phyloP scores from a whole-genome alignment of 2,797 vertebrate species.

The Champsocephalus esox region DNA sequence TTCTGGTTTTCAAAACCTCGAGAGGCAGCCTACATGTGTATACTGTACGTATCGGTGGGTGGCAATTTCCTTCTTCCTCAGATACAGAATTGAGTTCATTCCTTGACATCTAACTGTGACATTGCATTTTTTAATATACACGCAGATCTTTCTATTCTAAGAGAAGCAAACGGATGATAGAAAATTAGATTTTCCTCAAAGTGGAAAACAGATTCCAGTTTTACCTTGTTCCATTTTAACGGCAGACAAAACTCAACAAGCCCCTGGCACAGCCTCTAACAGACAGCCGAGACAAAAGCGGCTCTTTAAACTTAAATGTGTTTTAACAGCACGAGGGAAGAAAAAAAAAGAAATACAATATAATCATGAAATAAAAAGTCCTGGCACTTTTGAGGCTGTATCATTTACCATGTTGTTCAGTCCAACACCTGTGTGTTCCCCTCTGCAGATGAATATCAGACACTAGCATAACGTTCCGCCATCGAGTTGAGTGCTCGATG shows the following conservation, averaged over 20 bases:
- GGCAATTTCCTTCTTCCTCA: slow-evolving; percentile 40
- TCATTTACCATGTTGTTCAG: slow-evolving; percentile 79
- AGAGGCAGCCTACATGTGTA: slow-evolving; percentile 61
- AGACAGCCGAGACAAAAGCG: slow-evolving; percentile 56
- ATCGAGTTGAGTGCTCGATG: slow-evolving; percentile 63
- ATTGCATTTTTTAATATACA: slow-evolving; percentile 17
- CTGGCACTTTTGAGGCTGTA: slow-evolving; percentile 73
- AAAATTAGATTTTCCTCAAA: slow-evolving; percentile 52
- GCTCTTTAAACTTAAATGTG: slow-evolving; percentile 69
- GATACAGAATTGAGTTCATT: slow-evolving; percentile 32
- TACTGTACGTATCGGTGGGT: slow-evolving; percentile 71
- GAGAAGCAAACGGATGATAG: slow-evolving; percentile 30
- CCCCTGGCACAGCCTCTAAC: slow-evolving; percentile 69
- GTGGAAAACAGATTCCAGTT: slow-evolving; percentile 56
- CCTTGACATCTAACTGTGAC: slow-evolving; percentile 28
- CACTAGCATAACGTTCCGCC: slow-evolving; percentile 72
- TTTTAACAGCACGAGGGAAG: slow-evolving; percentile 51
- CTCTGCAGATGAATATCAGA: slow-evolving; percentile 78
- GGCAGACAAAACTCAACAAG: slow-evolving; percentile 67
- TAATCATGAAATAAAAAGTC: slow-evolving; percentile 67
- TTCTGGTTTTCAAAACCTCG: slow-evolving; percentile 75
- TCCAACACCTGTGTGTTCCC: slow-evolving; percentile 80
- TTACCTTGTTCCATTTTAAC: slow-evolving; percentile 50
- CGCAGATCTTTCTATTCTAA: slow-evolving; percentile 36
- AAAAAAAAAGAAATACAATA: slow-evolving; percentile 50